A percentile compares a stretch with the other conserved stretches of the same genome.
Conservation (phyloP, 92 coral and sea anemone species). For the Meandrina meandrites region DNA sequence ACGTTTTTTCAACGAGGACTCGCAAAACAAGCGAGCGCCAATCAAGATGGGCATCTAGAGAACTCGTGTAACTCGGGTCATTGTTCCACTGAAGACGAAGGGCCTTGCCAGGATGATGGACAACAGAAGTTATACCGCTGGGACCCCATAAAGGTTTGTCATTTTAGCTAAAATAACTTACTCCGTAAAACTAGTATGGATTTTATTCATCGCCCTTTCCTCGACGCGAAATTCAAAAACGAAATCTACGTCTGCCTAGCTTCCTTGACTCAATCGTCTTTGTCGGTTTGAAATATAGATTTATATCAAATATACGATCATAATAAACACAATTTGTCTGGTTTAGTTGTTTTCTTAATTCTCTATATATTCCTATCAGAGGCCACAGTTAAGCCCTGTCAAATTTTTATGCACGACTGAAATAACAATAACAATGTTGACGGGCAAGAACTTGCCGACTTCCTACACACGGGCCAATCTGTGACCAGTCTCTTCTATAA, state of each 20-base stretch:
- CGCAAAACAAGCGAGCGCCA: constrained; percentile 3
- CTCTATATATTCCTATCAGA: not conserved
- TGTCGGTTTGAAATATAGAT: not conserved
- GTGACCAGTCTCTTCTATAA: not conserved
- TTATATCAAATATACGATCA: not conserved
- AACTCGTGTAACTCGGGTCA: constrained; percentile 31
- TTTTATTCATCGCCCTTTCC: not conserved
- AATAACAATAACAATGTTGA: constrained; percentile 9
- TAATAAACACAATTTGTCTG: not conserved
- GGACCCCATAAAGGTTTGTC: constrained; percentile 90
- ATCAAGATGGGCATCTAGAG: not conserved
- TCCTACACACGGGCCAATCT: not conserved
- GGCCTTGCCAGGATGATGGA: constrained; percentile 63
- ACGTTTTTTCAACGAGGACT: constrained; percentile 13
- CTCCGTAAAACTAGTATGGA: not conserved
- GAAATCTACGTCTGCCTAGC: not conserved
- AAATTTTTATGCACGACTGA: constrained; percentile 12
- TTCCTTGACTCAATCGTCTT: no score
- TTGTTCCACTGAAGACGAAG: constrained; percentile 47
- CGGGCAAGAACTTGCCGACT: not conserved
- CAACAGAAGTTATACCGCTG: constrained; percentile 78
- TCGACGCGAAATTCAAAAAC: no score
- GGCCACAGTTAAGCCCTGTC: not conserved
- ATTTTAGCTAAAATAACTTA: not conserved
- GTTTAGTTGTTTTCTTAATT: not conserved